Percentiles rank a stretch among this genome's conserved stretches.
Conservation (phyloP, 1,140 invertebrate genomes). For the Drosophila chauvacae region DNA sequence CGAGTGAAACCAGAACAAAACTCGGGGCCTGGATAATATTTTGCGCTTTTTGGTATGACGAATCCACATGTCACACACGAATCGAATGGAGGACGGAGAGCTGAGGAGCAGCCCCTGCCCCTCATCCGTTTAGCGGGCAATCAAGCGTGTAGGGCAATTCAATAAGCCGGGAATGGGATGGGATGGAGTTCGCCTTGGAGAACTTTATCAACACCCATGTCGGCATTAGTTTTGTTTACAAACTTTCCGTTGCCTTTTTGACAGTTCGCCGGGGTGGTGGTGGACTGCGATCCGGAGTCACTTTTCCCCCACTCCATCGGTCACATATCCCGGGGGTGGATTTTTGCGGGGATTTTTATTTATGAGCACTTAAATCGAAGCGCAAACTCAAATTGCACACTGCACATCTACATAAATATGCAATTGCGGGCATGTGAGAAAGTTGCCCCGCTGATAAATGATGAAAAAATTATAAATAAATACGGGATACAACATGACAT, state of each 20-base stretch:
- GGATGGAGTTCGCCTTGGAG: constrained; percentile 52
- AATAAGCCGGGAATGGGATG: constrained; percentile 58
- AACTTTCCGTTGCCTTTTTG: constrained; percentile 83
- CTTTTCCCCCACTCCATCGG: not conserved
- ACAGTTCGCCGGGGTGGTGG: constrained; percentile 56
- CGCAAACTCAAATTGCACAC: constrained; percentile 75
- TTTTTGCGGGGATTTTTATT: constrained; percentile 73
- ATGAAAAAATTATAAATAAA: constrained; percentile 78
- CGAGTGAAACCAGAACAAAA: constrained; percentile 80
- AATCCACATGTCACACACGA: constrained; percentile 76
- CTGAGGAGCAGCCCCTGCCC: constrained; percentile 9
- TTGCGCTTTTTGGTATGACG: constrained; percentile 82
- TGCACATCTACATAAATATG: constrained; percentile 81
- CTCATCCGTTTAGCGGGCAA: constrained; percentile 82
- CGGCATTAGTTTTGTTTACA: constrained; percentile 84
- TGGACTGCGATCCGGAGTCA: constrained; percentile 14
- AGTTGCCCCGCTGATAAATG: constrained; percentile 72
- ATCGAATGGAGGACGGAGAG: constrained; percentile 26
- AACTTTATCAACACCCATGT: constrained; percentile 85
- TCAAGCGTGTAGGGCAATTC: constrained; percentile 84
- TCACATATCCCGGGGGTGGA: constrained; percentile 13
- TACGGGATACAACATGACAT: constrained; percentile 49
- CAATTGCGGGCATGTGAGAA: constrained; percentile 78
- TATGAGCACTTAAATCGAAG: constrained; percentile 84
- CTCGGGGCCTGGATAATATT: constrained; percentile 74